Evolutionary conservation across 2,888 invertebrate genomes (phyloP), one percentile per base, ranked within the genome.

Genomic region (Monoplex corrugatus): DNA sequence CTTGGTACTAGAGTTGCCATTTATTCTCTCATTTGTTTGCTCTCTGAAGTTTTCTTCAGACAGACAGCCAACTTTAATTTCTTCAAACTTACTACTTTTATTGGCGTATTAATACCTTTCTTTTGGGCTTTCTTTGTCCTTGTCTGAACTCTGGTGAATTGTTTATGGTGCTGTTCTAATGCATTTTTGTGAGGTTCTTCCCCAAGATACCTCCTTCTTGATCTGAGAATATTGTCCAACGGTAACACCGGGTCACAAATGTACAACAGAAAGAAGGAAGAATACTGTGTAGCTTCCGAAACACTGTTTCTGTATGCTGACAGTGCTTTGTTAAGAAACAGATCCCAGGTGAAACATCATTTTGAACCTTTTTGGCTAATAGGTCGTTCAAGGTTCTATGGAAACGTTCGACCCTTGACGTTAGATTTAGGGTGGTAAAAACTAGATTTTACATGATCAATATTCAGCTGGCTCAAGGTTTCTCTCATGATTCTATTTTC

Each of bases 1-100:
- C 84, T 6, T 89, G 57, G 32, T 87, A 90, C 68, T 87, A 91
- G 0, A 88, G 90, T 40, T 82, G 40, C 90, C 89, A 91, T 72
- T 83, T 89, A 23, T 45, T 43, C 19, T 89, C 57, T 38, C 90
- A 44, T 32, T 90, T 91, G 19, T 23, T 87, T 28, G 63, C 78
- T 50, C 44, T 63, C 16, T 23, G 19, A 35, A 90, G 87, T n/a
- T 88, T 89, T 35, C n/a, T 91, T 91, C 3, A 50, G 57, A 35
- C 88, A 90, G 35, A 90, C 90, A 2, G 89, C 90, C 89, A 32
- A 91, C 72, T n/a, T 89, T 23, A 35, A 89, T 43, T 10, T 45
- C n/a, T 2, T 5, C 28, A 3, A n/a, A 5, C n/a, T 68, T 68
- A 19, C 68, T 68, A n/a, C 28, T 23, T 23, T 23, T 68, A 28